phyloP scores from a whole-genome alignment of 2,888 invertebrate species.

The Drepana falcataria region DNA sequence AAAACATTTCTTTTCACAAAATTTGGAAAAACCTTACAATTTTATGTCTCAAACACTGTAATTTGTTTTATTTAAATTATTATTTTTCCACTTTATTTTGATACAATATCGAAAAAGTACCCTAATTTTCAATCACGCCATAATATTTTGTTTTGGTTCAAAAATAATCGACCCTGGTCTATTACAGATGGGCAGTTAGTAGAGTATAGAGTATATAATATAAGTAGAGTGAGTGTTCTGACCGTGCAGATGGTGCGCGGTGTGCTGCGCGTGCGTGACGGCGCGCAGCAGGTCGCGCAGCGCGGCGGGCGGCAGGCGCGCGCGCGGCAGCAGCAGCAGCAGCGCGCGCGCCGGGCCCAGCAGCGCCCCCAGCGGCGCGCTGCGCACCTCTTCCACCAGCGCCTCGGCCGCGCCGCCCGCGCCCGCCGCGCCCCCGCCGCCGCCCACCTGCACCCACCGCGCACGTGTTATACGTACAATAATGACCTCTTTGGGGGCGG shows the following conservation, averaged over 20 bases:
- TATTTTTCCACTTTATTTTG: no score
- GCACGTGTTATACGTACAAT: not conserved
- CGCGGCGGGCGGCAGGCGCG: slow-evolving; percentile 25
- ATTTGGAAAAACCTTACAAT: no score
- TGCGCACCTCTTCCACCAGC: slow-evolving; percentile 45
- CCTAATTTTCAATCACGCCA: no score
- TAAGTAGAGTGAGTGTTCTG: not conserved
- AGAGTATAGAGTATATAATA: no score
- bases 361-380: slow-evolving; percentile 27
- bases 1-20: no score
- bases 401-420: slow-evolving; percentile 38
- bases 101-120: no score
- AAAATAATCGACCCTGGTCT: no score
- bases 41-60: no score
- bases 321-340: slow-evolving; percentile 31
- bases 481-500: no score
- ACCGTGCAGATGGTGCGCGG: slow-evolving; percentile 29
- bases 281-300: slow-evolving; percentile 27
- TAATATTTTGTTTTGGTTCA: no score
- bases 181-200: no score
- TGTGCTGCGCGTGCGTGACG: slow-evolving; percentile 33
- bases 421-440: slow-evolving; percentile 20
- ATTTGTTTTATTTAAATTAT: no score
- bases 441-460: slow-evolving; percentile 22
- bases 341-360: slow-evolving; percentile 52